Percentiles rank a stretch among this genome's conserved stretches.
These are phyloP conservation scores for Xenentodon cancila DNA, from an alignment of 2,797 vertebrate genomes.

Conservation along the genomic window DNA sequence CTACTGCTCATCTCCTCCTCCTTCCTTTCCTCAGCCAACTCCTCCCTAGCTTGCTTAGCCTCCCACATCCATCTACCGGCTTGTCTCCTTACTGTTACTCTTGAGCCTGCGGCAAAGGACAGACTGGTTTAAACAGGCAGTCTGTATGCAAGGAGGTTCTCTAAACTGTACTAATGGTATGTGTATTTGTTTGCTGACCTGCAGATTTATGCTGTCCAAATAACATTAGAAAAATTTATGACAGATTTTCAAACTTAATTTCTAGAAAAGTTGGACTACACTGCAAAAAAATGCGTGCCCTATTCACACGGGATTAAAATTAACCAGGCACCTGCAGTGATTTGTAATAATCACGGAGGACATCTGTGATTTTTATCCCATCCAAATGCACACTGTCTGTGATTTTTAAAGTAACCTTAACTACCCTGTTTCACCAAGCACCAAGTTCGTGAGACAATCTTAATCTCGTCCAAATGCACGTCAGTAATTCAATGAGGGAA, in stretches of 20 bases:
- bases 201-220: constrained; percentile 28
- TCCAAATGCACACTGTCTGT: too few species aligned
- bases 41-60: constrained; percentile 19
- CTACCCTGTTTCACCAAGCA: too few species aligned
- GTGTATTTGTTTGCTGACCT: constrained; percentile 42
- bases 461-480: too few species aligned
- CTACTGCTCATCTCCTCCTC: constrained; percentile 30
- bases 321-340: too few species aligned
- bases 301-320: too few species aligned
- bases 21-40: constrained; percentile 12
- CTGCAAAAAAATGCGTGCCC: too few species aligned
- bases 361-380: too few species aligned
- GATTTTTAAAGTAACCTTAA: too few species aligned
- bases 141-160: constrained; percentile 71
- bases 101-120: constrained; percentile 54
- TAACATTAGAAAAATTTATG: constrained; percentile 32
- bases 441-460: too few species aligned
- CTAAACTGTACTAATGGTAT: constrained; percentile 54
- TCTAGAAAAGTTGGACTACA: background rate
- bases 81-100: constrained; percentile 39
- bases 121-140: constrained; percentile 71
- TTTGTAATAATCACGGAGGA: too few species aligned
- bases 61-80: constrained; percentile 37
- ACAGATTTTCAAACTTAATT: background rate
- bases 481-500: too few species aligned